Percentiles rank a stretch among this genome's conserved stretches.
Evolutionary conservation across 1,140 invertebrate species (phyloP).

Genomic region (Condylostylus longicornis): DNA sequence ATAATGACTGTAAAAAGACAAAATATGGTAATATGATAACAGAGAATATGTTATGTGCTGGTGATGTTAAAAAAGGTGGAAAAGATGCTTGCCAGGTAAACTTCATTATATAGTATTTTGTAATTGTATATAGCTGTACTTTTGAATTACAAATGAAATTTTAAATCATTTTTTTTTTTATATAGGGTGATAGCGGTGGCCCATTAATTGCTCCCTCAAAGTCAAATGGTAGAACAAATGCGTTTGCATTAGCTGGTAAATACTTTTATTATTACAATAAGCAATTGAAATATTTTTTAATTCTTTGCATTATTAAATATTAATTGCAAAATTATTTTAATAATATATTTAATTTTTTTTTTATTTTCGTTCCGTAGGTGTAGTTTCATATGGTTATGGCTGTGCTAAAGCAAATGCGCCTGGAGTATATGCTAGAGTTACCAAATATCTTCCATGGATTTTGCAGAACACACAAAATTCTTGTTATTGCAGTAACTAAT

Average conservation of each 20-base stretch:
- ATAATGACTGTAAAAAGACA: constrained; percentile 65
- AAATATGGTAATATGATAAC: constrained; percentile 84
- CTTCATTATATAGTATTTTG: constrained; percentile 4
- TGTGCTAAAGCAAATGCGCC: constrained; percentile 59
- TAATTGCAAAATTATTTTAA: too few relatives aligned
- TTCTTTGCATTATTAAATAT: too few relatives aligned
- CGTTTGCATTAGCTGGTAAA: too few relatives aligned
- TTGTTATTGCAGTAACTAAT: constrained; percentile 22
- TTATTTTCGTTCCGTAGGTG: constrained; percentile 34
- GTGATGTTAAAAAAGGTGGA: constrained; percentile 70
- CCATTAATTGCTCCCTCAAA: constrained; percentile 73
- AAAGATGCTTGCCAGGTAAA: constrained; percentile 76
- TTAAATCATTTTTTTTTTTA: constrained; percentile 3
- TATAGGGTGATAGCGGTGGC: constrained; percentile 44
- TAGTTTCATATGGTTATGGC: constrained; percentile 57
- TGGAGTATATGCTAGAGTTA: constrained; percentile 62
- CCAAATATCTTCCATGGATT: constrained; percentile 48
- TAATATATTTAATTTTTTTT: too few relatives aligned
- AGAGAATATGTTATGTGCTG: constrained; percentile 78
- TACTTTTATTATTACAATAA: too few relatives aligned
- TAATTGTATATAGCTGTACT: constrained; percentile 20
- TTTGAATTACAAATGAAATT: constrained; percentile 17
- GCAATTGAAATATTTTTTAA: too few relatives aligned
- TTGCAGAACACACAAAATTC: constrained; percentile 22
- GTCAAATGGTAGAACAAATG: too few relatives aligned